These are phyloP conservation scores for Saccostrea echinata DNA, from an alignment of 1,140 invertebrate species.

Conservation along the genomic window DNA sequence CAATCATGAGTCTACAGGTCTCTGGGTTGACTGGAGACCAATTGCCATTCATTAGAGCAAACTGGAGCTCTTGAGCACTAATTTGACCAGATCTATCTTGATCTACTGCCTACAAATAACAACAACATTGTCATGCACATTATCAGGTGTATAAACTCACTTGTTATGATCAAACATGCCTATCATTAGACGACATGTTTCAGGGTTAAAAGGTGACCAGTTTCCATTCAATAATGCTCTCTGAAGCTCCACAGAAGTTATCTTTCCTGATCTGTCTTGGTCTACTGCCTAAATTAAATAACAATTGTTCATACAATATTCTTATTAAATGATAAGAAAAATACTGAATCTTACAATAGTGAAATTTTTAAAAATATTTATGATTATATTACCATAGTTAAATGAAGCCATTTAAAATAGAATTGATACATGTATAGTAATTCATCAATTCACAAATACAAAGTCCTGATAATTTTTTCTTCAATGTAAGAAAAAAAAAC, in stretches of 20 bases:
- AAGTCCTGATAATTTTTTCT: no score
- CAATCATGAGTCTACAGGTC: slow-evolving; percentile 86
- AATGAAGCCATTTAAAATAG: no score
- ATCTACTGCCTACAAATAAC: slow-evolving; percentile 86
- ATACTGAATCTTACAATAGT: no score
- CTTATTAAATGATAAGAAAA: no score
- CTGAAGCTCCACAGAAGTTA: slow-evolving; percentile 77
- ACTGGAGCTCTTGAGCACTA: slow-evolving; percentile 75
- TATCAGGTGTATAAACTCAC: slow-evolving; percentile 59
- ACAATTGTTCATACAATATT: slow-evolving; percentile 30
- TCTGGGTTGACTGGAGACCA: slow-evolving; percentile 79
- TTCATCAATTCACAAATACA: no score
- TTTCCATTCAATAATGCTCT: slow-evolving; percentile 79
- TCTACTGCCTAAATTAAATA: slow-evolving; percentile 87
- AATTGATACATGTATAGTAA: no score
- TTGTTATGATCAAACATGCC: slow-evolving; percentile 81
- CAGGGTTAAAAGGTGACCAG: slow-evolving; percentile 79
- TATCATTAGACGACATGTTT: slow-evolving; percentile 86
- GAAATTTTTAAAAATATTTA: no score
- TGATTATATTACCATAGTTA: no score
- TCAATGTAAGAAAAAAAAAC: no score
- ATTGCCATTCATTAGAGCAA: slow-evolving; percentile 79
- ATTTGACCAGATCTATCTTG: slow-evolving; percentile 85
- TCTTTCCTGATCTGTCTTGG: slow-evolving; percentile 85
- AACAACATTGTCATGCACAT: slow-evolving; percentile 33